phyloP scores from a whole-genome alignment of 2,113 vertebrate species.

The Microtus richardsoni region DNA sequence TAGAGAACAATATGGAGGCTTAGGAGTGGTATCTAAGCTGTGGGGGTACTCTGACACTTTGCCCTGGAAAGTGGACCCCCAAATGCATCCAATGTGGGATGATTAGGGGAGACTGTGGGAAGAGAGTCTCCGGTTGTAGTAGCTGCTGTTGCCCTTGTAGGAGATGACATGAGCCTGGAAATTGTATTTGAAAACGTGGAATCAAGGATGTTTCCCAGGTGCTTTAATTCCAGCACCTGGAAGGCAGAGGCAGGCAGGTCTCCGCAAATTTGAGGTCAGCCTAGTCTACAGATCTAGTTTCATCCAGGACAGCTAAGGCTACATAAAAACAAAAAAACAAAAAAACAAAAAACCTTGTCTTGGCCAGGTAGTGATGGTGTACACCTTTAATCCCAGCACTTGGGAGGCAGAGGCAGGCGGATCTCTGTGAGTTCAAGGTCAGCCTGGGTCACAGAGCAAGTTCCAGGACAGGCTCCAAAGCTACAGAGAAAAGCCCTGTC shows the following conservation, averaged over 20 bases:
- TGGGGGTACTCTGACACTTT: no score
- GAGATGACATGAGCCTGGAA: not conserved
- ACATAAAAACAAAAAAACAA: not conserved
- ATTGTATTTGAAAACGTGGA: not conserved
- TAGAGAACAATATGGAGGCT: not conserved
- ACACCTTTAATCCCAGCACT: no score
- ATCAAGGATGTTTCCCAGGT: not conserved
- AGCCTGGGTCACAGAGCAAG: no score
- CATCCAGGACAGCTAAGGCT: not conserved
- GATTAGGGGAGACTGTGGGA: not conserved
- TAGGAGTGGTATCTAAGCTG: not conserved
- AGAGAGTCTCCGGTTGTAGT: not conserved
- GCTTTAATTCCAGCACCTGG: not conserved
- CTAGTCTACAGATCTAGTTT: not conserved
- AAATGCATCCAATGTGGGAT: rapidly evolving
- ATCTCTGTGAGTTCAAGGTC: no score
- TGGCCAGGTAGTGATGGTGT: no score
- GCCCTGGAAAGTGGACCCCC: not conserved
- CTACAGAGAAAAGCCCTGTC: no score
- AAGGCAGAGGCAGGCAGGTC: not conserved
- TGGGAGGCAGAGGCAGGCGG: no score
- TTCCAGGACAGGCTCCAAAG: no score
- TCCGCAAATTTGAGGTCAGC: not conserved
- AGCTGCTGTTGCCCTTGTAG: not conserved
- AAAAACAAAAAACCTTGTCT: not conserved